Evolutionary conservation across 2,888 invertebrate species (phyloP), one percentile per base, ranked within the genome.

Genomic region (Pimpla rufipes): DNA sequence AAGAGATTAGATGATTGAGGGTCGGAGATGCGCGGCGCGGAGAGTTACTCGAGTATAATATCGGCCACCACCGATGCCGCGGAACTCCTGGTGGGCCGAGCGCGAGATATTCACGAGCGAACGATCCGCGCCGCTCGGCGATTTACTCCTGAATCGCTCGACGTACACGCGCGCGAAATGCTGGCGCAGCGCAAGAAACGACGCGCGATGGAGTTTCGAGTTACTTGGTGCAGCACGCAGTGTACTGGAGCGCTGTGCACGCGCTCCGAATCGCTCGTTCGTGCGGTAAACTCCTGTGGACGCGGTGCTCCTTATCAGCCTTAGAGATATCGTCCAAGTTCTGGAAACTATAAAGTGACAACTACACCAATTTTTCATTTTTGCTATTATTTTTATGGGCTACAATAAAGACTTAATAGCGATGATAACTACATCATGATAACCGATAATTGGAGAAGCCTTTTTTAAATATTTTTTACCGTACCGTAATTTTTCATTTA

Each of bases 1-100:
- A 67, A 55, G 76, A 76, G 76, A 76, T 76, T 76, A 76, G 67
- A 67, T 76, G 76, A 76, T 76, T 45, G 67, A 66, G 76, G 35
- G 76, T 6, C n/a, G 18, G 29, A 29, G n/a, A n/a, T n/a, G 16
- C 35, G 66, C 29, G 29, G 2, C 29, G 29, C 8, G 42, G 57
- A 67, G 67, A 76, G 76, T 76, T 76, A 40, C 57, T 35, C 67
- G 40, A 67, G 67, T 11, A 64, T 64, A 52, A 73, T 47, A 62
- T 62, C 59, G 73, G 3, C 29, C 37, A 18, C n/a, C 13, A 42
- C n/a, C n/a, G n/a, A n/a, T n/a, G n/a, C n/a, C n/a, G 5, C 42
- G 21, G 23, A 66, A 23, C 71, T 40, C 23, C 42, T 57, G 29
- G n/a, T 29, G 13, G 57, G 29, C 45, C 29, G n/a, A 42, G 29